phyloP scores from a whole-genome alignment of 2,113 vertebrate species.

The Procapra przewalskii region DNA sequence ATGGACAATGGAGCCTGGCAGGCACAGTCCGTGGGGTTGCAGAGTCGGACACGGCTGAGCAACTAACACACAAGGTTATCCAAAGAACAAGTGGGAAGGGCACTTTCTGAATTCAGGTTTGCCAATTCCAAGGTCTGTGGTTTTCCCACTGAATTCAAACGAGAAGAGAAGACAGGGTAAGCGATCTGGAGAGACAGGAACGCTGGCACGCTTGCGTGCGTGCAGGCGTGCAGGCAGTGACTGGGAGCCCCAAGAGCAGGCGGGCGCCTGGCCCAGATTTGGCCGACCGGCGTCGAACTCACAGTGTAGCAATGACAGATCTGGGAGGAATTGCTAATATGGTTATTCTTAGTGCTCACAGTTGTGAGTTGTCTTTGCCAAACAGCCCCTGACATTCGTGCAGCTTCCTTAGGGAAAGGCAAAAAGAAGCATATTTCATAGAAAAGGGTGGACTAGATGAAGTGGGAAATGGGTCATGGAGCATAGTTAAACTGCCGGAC shows the following conservation, averaged over 20 bases:
- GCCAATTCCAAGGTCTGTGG: neutral
- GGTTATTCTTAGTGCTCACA: conserved; percentile 39
- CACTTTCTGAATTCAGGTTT: neutral
- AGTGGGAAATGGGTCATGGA: neutral
- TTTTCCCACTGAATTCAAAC: neutral
- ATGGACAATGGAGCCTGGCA: neutral
- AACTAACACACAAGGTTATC: neutral
- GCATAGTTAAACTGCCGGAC: accelerated
- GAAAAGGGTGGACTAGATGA: neutral
- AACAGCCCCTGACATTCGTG: neutral
- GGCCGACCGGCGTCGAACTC: neutral
- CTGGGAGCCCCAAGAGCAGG: neutral
- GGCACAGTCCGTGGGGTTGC: neutral
- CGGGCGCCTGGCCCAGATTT: conserved; percentile 11
- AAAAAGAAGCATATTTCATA: neutral
- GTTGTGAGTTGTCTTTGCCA: conserved; percentile 16
- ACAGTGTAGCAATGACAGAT: conserved; percentile 10
- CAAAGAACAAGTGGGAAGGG: neutral
- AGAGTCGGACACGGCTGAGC: neutral
- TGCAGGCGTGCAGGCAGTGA: neutral
- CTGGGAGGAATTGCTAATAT: conserved; percentile 20
- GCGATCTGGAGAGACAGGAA: neutral
- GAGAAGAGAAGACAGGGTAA: neutral
- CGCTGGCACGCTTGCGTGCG: neutral
- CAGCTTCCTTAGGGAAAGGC: neutral